These are phyloP conservation scores for Fragum sueziense DNA, from an alignment of 2,888 invertebrate species.

Conservation along the genomic window DNA sequence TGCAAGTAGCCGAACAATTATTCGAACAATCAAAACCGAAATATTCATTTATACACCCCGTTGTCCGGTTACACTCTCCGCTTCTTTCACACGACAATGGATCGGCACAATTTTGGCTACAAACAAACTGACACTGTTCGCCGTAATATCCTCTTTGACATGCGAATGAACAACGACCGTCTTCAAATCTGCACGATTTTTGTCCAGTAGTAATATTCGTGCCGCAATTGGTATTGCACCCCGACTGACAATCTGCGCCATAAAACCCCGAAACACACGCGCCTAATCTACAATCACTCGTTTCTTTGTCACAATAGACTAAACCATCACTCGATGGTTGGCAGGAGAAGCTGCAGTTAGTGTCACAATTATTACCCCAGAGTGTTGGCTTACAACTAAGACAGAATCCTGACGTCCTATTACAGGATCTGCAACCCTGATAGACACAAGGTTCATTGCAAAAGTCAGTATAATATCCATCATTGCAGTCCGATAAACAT, in stretches of 20 bases:
- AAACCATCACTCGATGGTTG: not conserved
- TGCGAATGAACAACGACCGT: slow-evolving; percentile 39
- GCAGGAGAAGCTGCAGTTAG: slow-evolving; percentile 39
- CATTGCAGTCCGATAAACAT: slow-evolving; percentile 32
- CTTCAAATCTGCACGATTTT: slow-evolving; percentile 28
- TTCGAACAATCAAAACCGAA: slow-evolving; percentile 20
- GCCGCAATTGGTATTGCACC: slow-evolving; percentile 42
- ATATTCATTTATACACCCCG: slow-evolving; percentile 39
- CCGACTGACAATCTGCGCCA: slow-evolving; percentile 18
- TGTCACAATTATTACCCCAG: slow-evolving; percentile 35
- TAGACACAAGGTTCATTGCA: slow-evolving; percentile 39
- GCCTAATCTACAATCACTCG: slow-evolving; percentile 29
- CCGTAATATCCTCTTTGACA: slow-evolving; percentile 42
- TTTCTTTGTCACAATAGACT: slow-evolving; percentile 36
- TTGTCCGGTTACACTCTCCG: slow-evolving; percentile 26
- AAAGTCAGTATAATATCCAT: slow-evolving; percentile 33
- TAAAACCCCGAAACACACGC: slow-evolving; percentile 40
- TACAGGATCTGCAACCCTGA: slow-evolving; percentile 37
- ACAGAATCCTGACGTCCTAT: slow-evolving; percentile 34
- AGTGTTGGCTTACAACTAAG: slow-evolving; percentile 32
- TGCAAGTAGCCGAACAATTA: slow-evolving; percentile 41
- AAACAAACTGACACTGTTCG: slow-evolving; percentile 16
- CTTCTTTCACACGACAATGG: slow-evolving; percentile 25
- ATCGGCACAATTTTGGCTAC: slow-evolving; percentile 6
- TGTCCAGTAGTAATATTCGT: not conserved